Base-by-base conservation (phyloP, 1,140 invertebrate species). In the Odontomachus brunneus region DNA sequence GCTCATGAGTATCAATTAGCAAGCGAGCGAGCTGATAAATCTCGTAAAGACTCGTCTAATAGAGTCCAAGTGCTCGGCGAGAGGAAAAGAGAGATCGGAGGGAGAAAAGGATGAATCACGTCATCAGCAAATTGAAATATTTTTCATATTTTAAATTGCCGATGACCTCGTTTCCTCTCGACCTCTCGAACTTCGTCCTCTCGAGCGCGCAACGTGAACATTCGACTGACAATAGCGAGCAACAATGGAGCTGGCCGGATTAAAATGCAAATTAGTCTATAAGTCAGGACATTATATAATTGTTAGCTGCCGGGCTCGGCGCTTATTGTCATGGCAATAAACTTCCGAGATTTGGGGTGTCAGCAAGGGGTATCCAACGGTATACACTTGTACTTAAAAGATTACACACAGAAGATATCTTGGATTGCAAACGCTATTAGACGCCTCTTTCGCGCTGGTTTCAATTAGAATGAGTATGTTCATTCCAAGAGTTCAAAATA, bases 221-320 rank as follows among this genome's bases (percentile, higher is more conserved):
- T 72, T 80, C 59, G 74, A 82, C 65, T 49, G 80, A 90, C 85
- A 90, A 90, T 90, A 83, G 86, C 82, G 26, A 49, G 57, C 33
- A 84, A 90, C 89, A 90, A 90, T 90, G 60, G 85, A n/a, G 38
- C 38, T 57, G 63, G 78, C 62, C 74, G 82, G 85, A 90, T 89
- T 90, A 90, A 90, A 89, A 90, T 90, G 89, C 83, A 90, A 90
- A 90, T 90, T 85, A 89, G 87, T 90, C 86, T 84, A 88, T 90
- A 89, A 88, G 85, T 88, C 86, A 84, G 67, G 81, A 83, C 74
- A 86, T 89, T 89, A 89, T 86, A 84, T 84, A 57, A 89, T 89
- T 88, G 84, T 84, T 85, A 86, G 78, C 48, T 74, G 78, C 60
- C 22, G 55, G 60, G 38, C 38, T 11, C 57, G 55, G 75, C 69